Base-by-base conservation (phyloP, 2,888 invertebrate genomes). In the Eupeodes luniger region DNA sequence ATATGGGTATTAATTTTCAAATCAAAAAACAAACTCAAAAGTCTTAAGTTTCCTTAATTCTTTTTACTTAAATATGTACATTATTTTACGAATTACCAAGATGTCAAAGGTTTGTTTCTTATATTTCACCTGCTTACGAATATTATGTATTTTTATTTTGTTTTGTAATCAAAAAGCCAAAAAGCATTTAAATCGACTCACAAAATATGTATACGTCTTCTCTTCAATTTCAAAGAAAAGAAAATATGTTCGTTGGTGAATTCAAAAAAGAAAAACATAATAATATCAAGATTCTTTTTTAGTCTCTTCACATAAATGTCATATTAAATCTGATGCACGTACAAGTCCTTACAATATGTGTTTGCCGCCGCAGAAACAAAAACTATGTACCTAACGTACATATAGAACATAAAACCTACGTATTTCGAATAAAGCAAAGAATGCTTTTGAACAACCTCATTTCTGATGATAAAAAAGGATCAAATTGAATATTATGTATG, bases 301-400 rank as follows among this genome's bases (percentile, higher is more conserved):
- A 27, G 27, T 10, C 70, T 34, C 55, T 76, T 59, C 62, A 74
- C 36, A 72, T 57, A 72, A 72, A 74, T 80, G 74, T 69, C 84
- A 67, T 51, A 69, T 62, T 27, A 64, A 64, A 85, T 85, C 85
- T 36, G 85, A 85, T 85, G 81, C 81, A 85, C 85, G 85, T 85
- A 61, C 81, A 66, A 44, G n/a, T 64, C 47, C 75, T 70, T 40
- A 59, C 72, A 72, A 72, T 27, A 72, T 59, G 59, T 64, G 57
- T 40, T 61, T 83, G 72, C 57, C 64, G 19, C 27, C 27, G 2
- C 27, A 27, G 27, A 27, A 27, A 27, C 70, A 83, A 5, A 78
- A 83, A 72, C 57, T 12, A n/a, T 66, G 12, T 27, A 59, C 14
- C 7, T 27, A 5, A 67, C 34, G 36, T 19, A 9, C 14, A 9